Evolutionary conservation across 1,140 invertebrate species (phyloP).

Genomic region (Monomorium pharaonis): DNA sequence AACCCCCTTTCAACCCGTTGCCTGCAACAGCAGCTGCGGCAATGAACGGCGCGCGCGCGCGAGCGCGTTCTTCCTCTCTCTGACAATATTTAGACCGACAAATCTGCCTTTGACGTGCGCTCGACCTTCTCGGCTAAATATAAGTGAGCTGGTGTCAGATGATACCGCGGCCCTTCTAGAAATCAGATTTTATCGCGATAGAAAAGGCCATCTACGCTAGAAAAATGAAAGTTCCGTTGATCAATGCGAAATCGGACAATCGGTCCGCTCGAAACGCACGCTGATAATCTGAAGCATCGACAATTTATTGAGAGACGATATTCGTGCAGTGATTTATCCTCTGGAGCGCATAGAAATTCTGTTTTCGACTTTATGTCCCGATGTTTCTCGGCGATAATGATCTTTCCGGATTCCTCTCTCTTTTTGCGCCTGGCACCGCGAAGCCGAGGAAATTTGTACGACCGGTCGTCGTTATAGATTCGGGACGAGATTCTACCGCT

Average conservation of each 20-base stretch:
- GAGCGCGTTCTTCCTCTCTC: not conserved
- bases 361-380: slow-evolving; percentile 61
- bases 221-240: not conserved
- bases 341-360: slow-evolving; percentile 52
- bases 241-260: no score
- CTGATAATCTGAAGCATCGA: slow-evolving; percentile 20
- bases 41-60: slow-evolving; percentile 1
- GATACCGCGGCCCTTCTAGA: not conserved
- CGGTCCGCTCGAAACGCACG: no score
- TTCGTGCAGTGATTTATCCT: slow-evolving; percentile 67
- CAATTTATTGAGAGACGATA: slow-evolving; percentile 79
- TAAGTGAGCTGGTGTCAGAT: not conserved
- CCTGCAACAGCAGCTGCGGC: slow-evolving; percentile 61
- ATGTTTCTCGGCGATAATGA: slow-evolving; percentile 61
- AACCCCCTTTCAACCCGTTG: slow-evolving; percentile 64
- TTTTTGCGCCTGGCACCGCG: slow-evolving; percentile 4
- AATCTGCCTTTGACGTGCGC: not conserved
- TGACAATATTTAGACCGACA: slow-evolving; percentile 21
- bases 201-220: not conserved
- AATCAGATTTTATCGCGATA: not conserved
- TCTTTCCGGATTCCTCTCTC: slow-evolving; percentile 5
- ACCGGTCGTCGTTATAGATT: slow-evolving; percentile 72
- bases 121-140: not conserved
- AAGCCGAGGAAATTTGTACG: slow-evolving; percentile 68
- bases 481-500: slow-evolving; percentile 64